Conservation (phyloP, 2,888 invertebrate genomes). For the Melipona bicolor region DNA sequence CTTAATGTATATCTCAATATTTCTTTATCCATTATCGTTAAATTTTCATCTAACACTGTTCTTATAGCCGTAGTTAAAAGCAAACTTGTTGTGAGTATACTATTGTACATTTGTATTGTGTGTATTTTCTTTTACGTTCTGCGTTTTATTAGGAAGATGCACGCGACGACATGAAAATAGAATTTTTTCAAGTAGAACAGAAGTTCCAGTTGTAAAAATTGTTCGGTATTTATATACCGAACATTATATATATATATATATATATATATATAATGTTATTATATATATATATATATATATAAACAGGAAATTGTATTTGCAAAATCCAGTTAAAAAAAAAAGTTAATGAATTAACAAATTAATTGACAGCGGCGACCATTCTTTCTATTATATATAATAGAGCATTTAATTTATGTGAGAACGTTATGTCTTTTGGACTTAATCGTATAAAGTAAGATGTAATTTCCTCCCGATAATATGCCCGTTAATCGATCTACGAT, state of each 20-base stretch:
- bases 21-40: conserved; percentile 24
- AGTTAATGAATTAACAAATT: conserved; percentile 14
- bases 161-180: neutral
- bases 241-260: too few relatives aligned
- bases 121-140: conserved; percentile 35
- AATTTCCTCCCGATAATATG: conserved; percentile 48
- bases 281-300: neutral
- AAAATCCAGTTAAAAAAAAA: conserved; percentile 6
- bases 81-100: conserved; percentile 32
- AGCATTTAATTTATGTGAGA: conserved; percentile 54
- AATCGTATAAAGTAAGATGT: conserved; percentile 45
- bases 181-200: conserved; percentile 1
- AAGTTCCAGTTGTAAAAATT: conserved; percentile 4
- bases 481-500: conserved; percentile 35
- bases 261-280: too few relatives aligned
- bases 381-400: conserved; percentile 42
- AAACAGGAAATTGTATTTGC: conserved; percentile 7
- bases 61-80: conserved; percentile 8
- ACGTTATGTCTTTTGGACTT: conserved; percentile 45
- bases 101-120: conserved; percentile 54
- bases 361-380: conserved; percentile 20
- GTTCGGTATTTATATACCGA: conserved; percentile 28
- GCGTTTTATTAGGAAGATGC: conserved; percentile 37
- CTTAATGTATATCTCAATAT: neutral
- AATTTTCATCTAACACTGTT: conserved; percentile 33